phyloP scores from a whole-genome alignment of 2,888 invertebrate genomes.

The Choristoneura rosaceana region DNA sequence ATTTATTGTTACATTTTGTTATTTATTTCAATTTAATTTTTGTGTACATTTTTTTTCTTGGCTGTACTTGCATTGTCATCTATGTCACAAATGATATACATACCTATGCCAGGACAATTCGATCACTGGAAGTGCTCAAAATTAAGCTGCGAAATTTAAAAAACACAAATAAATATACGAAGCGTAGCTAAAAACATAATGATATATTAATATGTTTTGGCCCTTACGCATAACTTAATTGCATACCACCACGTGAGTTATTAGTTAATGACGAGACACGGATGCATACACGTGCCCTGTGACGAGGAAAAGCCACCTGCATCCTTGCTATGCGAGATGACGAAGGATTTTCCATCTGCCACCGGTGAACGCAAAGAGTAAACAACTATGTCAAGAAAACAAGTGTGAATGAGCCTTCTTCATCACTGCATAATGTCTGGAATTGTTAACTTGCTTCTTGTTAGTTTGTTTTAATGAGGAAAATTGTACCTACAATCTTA shows the following conservation, averaged over 20 bases:
- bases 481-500: too few species aligned
- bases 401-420: not conserved
- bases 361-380: not conserved
- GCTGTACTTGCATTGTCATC: too few species aligned
- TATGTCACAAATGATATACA: too few species aligned
- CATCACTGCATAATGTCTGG: not conserved
- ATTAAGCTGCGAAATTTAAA: too few species aligned
- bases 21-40: too few species aligned
- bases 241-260: not conserved
- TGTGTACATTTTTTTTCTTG: too few species aligned
- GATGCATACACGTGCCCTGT: constrained; percentile 26
- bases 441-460: not conserved
- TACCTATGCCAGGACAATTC: too few species aligned
- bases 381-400: constrained; percentile 3
- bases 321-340: constrained; percentile 37
- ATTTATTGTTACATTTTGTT: too few species aligned
- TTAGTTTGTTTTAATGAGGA: too few species aligned
- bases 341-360: constrained; percentile 36
- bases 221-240: not conserved
- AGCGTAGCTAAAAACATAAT: too few species aligned
- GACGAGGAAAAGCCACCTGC: constrained; percentile 39
- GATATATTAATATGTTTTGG: not conserved
- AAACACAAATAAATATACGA: too few species aligned
- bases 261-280: constrained; percentile 26
- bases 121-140: too few species aligned